Evolutionary conservation across 1,140 invertebrate species (phyloP).

Genomic region (Coboldia fuscipes): DNA sequence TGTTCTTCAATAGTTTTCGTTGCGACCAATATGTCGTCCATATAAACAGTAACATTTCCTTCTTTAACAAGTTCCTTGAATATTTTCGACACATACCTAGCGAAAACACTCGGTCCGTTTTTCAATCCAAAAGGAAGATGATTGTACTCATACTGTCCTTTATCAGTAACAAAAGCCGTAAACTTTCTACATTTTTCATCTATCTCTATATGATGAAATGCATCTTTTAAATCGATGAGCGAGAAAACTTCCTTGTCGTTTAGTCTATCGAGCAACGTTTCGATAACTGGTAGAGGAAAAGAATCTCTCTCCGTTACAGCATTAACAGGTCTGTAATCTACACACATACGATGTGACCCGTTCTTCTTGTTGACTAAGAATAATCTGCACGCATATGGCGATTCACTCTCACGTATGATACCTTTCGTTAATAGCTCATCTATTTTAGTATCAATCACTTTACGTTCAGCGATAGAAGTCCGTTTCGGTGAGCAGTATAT

Average conservation of each 20-base stretch:
- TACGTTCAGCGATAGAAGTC: too few relatives aligned
- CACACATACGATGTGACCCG: constrained; percentile 8
- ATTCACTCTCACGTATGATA: constrained; percentile 9
- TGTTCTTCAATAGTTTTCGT: constrained; percentile 2
- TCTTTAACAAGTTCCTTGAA: neutral
- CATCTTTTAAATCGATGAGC: constrained; percentile 8
- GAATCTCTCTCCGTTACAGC: constrained; percentile 4
- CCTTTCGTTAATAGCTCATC: constrained; percentile 6
- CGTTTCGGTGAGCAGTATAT: too few relatives aligned
- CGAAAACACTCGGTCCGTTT: constrained; percentile 8
- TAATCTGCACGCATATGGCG: constrained; percentile 8
- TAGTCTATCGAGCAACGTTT: constrained; percentile 15
- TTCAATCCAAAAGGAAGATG: constrained; percentile 12
- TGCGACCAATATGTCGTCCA: constrained; percentile 4
- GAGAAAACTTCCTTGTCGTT: constrained; percentile 8
- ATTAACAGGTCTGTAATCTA: constrained; percentile 15
- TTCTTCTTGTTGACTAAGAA: constrained; percentile 12
- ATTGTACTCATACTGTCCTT: constrained; percentile 15
- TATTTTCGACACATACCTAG: constrained; percentile 16
- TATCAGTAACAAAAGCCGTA: constrained; percentile 13
- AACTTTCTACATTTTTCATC: constrained; percentile 9
- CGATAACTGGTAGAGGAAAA: constrained; percentile 21
- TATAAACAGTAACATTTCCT: constrained; percentile 1
- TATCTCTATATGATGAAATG: constrained; percentile 10
- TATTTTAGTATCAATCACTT: constrained; percentile 9